Evolutionary conservation across 2,113 vertebrate species (phyloP), one percentile per base, ranked within the genome.

Genomic region (Porphyrio hochstetteri): DNA sequence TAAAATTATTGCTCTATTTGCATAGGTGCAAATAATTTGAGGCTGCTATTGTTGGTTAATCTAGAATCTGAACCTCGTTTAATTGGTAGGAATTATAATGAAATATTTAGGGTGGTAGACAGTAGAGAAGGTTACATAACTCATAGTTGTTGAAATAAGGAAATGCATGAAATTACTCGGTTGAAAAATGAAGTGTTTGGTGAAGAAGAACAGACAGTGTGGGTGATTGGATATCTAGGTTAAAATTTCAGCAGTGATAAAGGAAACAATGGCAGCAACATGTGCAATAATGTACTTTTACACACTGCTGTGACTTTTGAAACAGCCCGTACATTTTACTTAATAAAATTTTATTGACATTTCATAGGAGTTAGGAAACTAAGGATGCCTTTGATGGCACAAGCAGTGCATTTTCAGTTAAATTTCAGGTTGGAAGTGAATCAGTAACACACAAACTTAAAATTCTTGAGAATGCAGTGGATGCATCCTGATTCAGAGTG

Each of bases 1-100:
- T 94, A 92, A 93, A 94, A 56, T 81, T 81, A 63, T 17, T 3
- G 12, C 25, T 94, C 28, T 78, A 29, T 94, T 88, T 92, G 23
- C 69, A 84, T 86, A 91, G 61, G 33, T 93, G 35, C 20, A 81
- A 68, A 84, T 16, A 92, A 70, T 84, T 86, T 63, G 65, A 82
- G 42, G 46, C 38, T 88, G n/a, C 48, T 84, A 2, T 81, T 96
- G 31, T 82, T 90, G 50, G 31, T 88, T 74, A 88, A 81, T 93
- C 48, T 92, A 52, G 33, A 96, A 53, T 82, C 40, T 90, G 63
- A 86, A 67, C 31, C 48, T 78, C 10, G 20, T 84, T 86, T 94
- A 93, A 85, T 91, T 80, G 38, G 27, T 68, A 82, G n/a, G 35
- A 91, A 60, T 90, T 82, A 71, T 24, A 89, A 75, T 68, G 16